Base-by-base conservation (phyloP, 2,888 invertebrate species). In the Tetragonula carbonaria region DNA sequence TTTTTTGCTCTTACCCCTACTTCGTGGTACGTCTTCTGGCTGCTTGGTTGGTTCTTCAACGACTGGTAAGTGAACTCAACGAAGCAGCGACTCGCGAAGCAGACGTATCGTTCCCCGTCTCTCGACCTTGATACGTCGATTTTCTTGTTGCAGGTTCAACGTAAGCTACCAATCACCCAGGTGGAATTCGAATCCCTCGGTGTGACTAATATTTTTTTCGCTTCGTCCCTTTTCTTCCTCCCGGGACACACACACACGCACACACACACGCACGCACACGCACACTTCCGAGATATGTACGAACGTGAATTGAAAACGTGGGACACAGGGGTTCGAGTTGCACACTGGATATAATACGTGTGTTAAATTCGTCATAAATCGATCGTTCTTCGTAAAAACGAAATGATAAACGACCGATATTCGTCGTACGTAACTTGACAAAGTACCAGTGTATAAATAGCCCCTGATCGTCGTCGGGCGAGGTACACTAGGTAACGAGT, bases 51-150 rank as follows among this genome's bases (percentile, higher is more conserved):
- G 65, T 67, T 75, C 83, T 70, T 66, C 83, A 74, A 71, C 71
- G 83, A 82, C 82, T 82, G 74, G 57, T 72, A 59, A 74, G 45
- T 63, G 51, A 82, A 82, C 82, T 57, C 66, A 50, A 66, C 75
- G 65, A 63, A 66, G 51, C 59, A 75, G 45, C 59, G 67, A 45
- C 79, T 79, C 71, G n/a, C 68, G 74, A 50, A 33, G 33, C 63
- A 38, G 65, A 65, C 63, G 63, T 82, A 45, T 68, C 70, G 57
- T 66, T 66, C 33, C 66, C 83, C 71, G 71, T 75, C 66, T 45
- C 33, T 53, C 59, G 76, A 66, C 83, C 83, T 82, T 82, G 71
- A 71, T 66, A 66, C 70, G 65, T 63, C 66, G 28, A 71, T 53
- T 38, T n/a, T 80, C 77, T 68, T 76, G 14, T 33, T 57, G 55